A percentile compares a stretch with the other conserved stretches of the same genome.
phyloP scores from a whole-genome alignment of 2,888 invertebrate genomes.

The Cartodere bifasciata region DNA sequence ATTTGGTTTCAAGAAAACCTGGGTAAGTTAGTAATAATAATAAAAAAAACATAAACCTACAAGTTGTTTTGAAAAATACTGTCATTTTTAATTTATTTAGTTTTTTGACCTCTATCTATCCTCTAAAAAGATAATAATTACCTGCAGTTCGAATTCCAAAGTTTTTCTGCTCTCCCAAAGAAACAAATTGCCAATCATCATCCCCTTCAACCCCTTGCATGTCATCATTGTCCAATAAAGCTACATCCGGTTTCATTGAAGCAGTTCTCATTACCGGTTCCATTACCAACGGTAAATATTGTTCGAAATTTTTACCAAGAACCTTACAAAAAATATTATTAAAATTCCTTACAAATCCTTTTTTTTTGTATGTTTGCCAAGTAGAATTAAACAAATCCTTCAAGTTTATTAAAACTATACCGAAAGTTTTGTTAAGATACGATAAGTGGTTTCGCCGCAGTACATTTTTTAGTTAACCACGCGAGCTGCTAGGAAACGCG shows the following conservation, averaged over 20 bases:
- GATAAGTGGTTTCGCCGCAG: no score
- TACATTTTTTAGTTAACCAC: no score
- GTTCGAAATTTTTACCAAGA: constrained; percentile 69
- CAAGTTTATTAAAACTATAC: no score
- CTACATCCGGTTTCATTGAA: constrained; percentile 86
- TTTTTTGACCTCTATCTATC: no score
- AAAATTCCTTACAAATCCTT: background rate
- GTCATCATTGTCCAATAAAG: constrained; percentile 75
- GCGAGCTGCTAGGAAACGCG: no score
- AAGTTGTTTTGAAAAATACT: background rate
- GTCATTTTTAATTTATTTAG: background rate
- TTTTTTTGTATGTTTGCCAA: no score
- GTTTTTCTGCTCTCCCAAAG: constrained; percentile 87
- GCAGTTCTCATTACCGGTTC: constrained; percentile 86
- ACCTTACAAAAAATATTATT: constrained; percentile 20
- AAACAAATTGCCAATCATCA: constrained; percentile 89
- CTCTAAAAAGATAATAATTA: constrained; percentile 23
- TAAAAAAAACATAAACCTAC: constrained; percentile 1
- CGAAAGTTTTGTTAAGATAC: no score
- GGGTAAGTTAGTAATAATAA: no score
- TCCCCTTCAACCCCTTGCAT: constrained; percentile 73
- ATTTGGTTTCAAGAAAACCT: background rate
- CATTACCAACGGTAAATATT: constrained; percentile 91
- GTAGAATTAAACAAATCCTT: no score
- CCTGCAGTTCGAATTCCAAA: constrained; percentile 88